Percentiles rank a stretch among this genome's conserved stretches.
Conservation (phyloP, 2,888 invertebrate genomes). For the Micoletzkya japonica region DNA sequence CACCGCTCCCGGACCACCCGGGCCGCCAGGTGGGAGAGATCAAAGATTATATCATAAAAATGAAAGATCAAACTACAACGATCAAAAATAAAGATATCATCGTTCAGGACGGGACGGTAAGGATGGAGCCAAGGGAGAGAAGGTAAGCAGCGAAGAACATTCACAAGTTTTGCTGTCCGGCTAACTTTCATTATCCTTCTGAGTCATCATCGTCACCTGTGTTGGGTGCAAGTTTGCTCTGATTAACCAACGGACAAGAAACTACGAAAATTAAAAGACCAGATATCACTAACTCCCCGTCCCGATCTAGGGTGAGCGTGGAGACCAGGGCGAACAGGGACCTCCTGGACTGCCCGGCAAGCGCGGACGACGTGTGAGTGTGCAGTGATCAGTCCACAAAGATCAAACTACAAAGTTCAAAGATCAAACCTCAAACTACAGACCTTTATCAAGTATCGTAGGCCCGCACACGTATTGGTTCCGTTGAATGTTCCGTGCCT, state of each 20-base stretch:
- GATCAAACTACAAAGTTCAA: too few relatives aligned
- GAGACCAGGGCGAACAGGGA: conserved; percentile 53
- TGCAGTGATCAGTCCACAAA: too few relatives aligned
- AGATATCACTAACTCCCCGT: too few relatives aligned
- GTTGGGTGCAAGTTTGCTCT: too few relatives aligned
- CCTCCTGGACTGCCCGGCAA: conserved; percentile 52
- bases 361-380: conserved; percentile 51
- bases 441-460: neutral
- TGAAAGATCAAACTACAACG: neutral
- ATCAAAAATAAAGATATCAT: neutral
- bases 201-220: too few relatives aligned
- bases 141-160: conserved; percentile 41
- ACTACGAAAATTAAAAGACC: too few relatives aligned
- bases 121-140: conserved; percentile 58
- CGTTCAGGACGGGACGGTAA: conserved; percentile 52
- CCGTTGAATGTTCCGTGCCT: neutral
- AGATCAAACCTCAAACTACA: too few relatives aligned
- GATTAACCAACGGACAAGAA: too few relatives aligned
- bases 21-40: conserved; percentile 36
- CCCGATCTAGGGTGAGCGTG: conserved; percentile 56
- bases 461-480: neutral
- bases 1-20: conserved; percentile 51
- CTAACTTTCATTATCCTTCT: too few relatives aligned
- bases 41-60: neutral
- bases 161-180: too few relatives aligned